Evolutionary conservation across 2,113 vertebrate species (phyloP).

Genomic region (Brachyistius frenatus): DNA sequence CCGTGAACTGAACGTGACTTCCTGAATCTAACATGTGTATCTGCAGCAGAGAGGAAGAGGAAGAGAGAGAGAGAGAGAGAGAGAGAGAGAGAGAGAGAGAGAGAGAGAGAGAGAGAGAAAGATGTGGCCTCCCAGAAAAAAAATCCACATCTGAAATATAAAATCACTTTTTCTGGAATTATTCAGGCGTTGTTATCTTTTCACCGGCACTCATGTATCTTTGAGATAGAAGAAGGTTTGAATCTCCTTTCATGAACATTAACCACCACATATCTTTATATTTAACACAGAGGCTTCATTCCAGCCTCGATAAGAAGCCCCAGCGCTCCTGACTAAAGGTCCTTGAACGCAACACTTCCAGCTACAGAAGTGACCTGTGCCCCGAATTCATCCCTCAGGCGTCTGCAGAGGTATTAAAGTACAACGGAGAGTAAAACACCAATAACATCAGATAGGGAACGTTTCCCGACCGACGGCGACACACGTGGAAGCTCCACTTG

Average conservation of each 20-base stretch:
- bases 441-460: conserved; percentile 19
- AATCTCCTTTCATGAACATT: conserved; percentile 32
- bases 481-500: conserved; percentile 22
- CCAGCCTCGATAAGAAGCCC: neutral
- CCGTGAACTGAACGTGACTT: conserved; percentile 1
- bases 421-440: conserved; percentile 10
- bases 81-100: no score
- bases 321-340: conserved; percentile 11
- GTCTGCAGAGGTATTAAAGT: neutral
- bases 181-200: conserved; percentile 8
- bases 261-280: conserved; percentile 23
- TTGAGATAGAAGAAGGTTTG: neutral
- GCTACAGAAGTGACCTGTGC: conserved; percentile 27
- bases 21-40: conserved; percentile 5
- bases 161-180: neutral
- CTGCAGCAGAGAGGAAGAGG: neutral
- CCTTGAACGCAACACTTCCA: conserved; percentile 4
- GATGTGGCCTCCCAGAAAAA: no score
- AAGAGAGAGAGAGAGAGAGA: no score
- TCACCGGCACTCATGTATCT: neutral
- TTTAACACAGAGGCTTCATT: conserved; percentile 24
- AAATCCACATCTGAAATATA: no score
- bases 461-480: neutral
- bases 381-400: neutral
- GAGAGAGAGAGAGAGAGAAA: no score